Evolutionary conservation across 2,888 invertebrate genomes (phyloP), one percentile per base, ranked within the genome.

Genomic region (Cheiracanthium punctorium): DNA sequence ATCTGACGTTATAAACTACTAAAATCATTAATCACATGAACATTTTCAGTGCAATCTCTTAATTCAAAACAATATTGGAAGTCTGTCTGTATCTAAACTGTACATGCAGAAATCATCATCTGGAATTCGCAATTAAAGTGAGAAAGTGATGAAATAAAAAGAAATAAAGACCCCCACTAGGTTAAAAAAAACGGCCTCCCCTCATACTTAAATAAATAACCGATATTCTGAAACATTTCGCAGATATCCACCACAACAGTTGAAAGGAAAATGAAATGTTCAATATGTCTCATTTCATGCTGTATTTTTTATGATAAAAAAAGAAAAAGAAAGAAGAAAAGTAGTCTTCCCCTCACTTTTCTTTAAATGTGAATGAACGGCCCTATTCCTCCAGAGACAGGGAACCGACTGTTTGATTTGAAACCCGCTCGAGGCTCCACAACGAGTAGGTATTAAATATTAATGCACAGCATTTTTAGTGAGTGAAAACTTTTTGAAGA

Each of bases 291-390:
- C 24, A 58, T 58, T 58, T 24, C 12, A 48, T 48, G 43, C 43
- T 48, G 5, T 58, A 24, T 58, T 58, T 58, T 58, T 17, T 4
- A 5, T 17, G 5, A 2, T 10, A 1, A 1, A 24, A 58, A 58
- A 12, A 7, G 4, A 24, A 5, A 37, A 37, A 37, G 10, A 58
- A 24, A 4, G n/a, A 24, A 5, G n/a, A n/a, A n/a, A n/a, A n/a
- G n/a, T n/a, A n/a, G n/a, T n/a, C 24, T 24, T 24, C 58, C 20
- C 58, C 58, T 58, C 24, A 58, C 24, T 58, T 58, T 58, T 58
- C 58, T 58, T 58, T 58, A 58, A 58, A 58, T 58, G 58, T 58
- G 58, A 58, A 58, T 58, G 58, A 58, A 58, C 58, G 12, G 24
- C 2, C 4, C 24, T 20, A 12, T 24, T 24, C 24, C 17, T 24